phyloP scores from a whole-genome alignment of 2,113 vertebrate species.

The Mirza zaza region DNA sequence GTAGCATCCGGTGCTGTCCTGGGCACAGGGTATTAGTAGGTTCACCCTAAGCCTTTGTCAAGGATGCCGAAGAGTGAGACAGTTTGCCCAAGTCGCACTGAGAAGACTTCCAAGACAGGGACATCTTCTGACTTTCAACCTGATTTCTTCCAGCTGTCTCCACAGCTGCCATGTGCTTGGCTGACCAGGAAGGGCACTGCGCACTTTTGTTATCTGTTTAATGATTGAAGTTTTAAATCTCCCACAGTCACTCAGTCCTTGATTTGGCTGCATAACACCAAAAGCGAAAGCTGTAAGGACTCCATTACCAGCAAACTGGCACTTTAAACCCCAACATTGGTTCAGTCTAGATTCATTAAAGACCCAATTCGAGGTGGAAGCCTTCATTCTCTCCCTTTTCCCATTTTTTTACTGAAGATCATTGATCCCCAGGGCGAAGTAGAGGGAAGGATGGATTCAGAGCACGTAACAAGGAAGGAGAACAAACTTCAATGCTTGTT shows the following conservation, averaged over 20 bases:
- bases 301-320: slow-evolving; percentile 48
- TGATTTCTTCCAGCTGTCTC: neutral
- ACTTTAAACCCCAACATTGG: neutral
- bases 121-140: neutral
- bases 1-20: neutral
- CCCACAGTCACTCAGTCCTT: neutral
- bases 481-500: neutral
- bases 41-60: neutral
- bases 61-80: neutral
- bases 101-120: neutral
- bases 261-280: neutral
- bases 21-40: neutral
- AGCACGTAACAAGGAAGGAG: neutral
- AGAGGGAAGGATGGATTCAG: slow-evolving; percentile 31
- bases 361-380: neutral
- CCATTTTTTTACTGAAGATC: neutral
- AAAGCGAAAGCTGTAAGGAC: slow-evolving; percentile 14
- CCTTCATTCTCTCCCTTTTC: slow-evolving; percentile 12
- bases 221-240: neutral
- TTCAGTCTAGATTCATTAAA: slow-evolving; percentile 46
- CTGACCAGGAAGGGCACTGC: neutral
- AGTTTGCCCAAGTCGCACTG: neutral
- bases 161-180: neutral
- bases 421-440: neutral
- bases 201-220: slow-evolving; percentile 43